phyloP scores from a whole-genome alignment of 2,797 vertebrate species.

The Carcharodon carcharias region DNA sequence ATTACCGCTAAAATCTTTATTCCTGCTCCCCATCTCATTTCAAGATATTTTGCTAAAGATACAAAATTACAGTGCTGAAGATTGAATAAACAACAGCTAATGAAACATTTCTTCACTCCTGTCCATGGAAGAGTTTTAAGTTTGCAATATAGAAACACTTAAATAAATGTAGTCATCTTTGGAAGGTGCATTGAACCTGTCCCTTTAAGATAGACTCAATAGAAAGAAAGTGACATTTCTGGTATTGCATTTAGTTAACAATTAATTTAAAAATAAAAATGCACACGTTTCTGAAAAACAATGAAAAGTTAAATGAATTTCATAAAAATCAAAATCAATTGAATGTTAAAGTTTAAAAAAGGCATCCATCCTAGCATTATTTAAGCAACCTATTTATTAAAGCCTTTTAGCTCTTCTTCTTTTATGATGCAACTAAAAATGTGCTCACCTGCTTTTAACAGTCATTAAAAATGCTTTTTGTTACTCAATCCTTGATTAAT shows the following conservation, averaged over 20 bases:
- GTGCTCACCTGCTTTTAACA: neutral
- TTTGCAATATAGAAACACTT: neutral
- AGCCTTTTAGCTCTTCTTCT: neutral
- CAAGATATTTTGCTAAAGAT: neutral
- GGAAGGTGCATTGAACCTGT: neutral
- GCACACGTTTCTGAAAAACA: neutral
- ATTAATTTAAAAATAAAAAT: neutral
- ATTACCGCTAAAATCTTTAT: neutral
- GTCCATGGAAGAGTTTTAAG: neutral
- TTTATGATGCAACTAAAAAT: neutral
- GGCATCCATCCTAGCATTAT: neutral
- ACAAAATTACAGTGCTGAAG: neutral
- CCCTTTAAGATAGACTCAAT: neutral
- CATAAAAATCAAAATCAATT: neutral
- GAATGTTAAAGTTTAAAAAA: neutral
- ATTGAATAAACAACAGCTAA: neutral
- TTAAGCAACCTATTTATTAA: neutral
- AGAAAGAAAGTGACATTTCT: neutral
- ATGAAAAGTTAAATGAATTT: neutral
- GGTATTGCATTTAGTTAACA: neutral
- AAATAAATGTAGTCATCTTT: neutral
- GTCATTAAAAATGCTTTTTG: neutral
- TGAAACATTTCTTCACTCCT: neutral
- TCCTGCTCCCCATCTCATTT: neutral
- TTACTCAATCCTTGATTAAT: neutral